These are phyloP conservation scores for Okapia johnstoni DNA, from an alignment of 2,113 vertebrate species.

Conservation along the genomic window DNA sequence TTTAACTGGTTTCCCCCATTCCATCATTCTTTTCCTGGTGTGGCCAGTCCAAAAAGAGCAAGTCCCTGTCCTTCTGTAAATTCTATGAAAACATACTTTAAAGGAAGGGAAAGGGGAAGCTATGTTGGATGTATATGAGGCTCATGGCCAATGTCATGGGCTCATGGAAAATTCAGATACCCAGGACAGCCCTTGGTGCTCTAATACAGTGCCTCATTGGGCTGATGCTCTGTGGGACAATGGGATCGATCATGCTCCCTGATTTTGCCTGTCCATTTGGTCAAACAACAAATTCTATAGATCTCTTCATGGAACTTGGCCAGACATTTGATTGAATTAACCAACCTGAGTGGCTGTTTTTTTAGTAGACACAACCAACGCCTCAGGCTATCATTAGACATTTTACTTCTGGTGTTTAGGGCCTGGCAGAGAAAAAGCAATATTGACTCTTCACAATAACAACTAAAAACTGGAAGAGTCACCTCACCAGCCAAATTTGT, in stretches of 20 bases:
- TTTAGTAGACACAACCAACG: not conserved
- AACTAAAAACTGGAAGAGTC: not conserved
- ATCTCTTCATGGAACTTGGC: not conserved
- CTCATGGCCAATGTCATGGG: accelerated
- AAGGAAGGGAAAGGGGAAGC: not conserved
- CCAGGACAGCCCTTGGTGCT: not conserved
- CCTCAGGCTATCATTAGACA: constrained; percentile 39
- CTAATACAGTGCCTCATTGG: not conserved
- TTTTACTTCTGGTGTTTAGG: constrained; percentile 46
- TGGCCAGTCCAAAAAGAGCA: not conserved
- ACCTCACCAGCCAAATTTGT: not conserved
- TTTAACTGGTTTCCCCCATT: not conserved
- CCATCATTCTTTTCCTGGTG: not conserved
- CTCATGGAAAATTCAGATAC: not conserved
- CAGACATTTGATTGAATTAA: constrained; percentile 46
- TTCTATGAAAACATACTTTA: not conserved
- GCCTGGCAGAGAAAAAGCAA: constrained; percentile 49
- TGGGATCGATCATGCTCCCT: not conserved
- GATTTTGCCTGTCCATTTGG: not conserved
- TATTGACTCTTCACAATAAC: constrained; percentile 14
- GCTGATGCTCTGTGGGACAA: not conserved
- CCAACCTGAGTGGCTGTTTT: not conserved
- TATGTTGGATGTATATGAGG: not conserved
- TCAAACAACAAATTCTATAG: not conserved
- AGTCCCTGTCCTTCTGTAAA: not conserved